Base-by-base conservation (phyloP, 2,113 vertebrate genomes). In the Maccullochella peelii region DNA sequence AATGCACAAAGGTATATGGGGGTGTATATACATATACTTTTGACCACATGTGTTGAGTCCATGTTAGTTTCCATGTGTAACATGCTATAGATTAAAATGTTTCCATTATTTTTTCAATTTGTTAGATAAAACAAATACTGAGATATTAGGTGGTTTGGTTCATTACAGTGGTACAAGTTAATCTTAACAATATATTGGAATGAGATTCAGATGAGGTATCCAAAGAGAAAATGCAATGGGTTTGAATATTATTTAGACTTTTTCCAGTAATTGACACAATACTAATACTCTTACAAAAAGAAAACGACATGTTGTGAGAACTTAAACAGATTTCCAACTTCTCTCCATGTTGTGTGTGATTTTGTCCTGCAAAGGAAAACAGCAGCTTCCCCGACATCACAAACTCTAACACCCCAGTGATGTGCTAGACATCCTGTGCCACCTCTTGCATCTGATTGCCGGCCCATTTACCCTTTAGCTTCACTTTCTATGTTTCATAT, bases 401-500 rank as follows among this genome's bases (percentile, higher is more conserved):
- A 62, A 5, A n/a, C 49, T 40, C 16, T 8, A 47, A 73, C 44
- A 58, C 25, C 52, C 1, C 27, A 58, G 54, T 57, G 27, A 30
- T 23, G 38, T 15, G 8, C 3, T 3, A n/a, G 49, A 61, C 70
- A 38, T 11, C 50, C 25, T 61, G 2, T 2, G 20, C 20, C 21
- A 73, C 42, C 18, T 57, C 33, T 52, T 63, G 40, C 25, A 67
- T 75, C 10, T 78, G 12, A 63, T 80, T 81, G 77, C 47, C 36
- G 2, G 21, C 21, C 47, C 49, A 40, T 66, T 65, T 71, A 63
- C 20, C 62, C n/a, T 52, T 72, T 61, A 49, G 49, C 76, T 36
- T 71, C 33, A 25, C 58, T 57, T 52, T 57, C 40, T 40, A 14
- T 16, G 23, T 58, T n/a, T 49, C 59, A 78, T 21, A 27, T 36